phyloP scores from a whole-genome alignment of 2,113 vertebrate species.

The Solea senegalensis region DNA sequence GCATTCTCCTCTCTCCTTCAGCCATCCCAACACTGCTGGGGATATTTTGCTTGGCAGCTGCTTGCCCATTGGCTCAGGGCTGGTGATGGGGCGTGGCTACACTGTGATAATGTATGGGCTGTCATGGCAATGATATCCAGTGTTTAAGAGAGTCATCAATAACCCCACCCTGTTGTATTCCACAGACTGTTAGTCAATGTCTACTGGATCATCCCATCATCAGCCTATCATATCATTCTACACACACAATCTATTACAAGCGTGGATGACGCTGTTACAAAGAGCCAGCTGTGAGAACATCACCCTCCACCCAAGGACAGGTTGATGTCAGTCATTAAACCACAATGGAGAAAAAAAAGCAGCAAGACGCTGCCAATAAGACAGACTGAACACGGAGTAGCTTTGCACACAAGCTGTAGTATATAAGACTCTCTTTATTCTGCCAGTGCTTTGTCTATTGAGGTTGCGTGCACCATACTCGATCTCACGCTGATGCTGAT shows the following conservation, averaged over 20 bases:
- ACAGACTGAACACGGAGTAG: not conserved
- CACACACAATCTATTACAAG: slow-evolving; percentile 53
- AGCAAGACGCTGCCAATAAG: slow-evolving; percentile 4
- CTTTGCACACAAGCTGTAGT: not conserved
- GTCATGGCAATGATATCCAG: slow-evolving; percentile 73
- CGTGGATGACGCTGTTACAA: slow-evolving; percentile 40
- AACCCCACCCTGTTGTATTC: slow-evolving; percentile 66
- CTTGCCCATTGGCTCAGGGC: slow-evolving; percentile 57
- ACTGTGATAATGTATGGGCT: slow-evolving; percentile 66
- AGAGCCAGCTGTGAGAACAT: slow-evolving; percentile 52
- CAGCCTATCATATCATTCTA: slow-evolving; percentile 54
- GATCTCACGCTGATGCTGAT: slow-evolving; percentile 51
- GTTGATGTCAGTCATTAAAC: slow-evolving; percentile 49
- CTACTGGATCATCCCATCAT: slow-evolving; percentile 66
- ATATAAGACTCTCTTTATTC: slow-evolving; percentile 4
- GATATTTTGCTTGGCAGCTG: slow-evolving; percentile 64
- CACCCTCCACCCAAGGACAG: slow-evolving; percentile 58
- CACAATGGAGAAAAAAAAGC: slow-evolving; percentile 1
- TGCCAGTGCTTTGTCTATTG: slow-evolving; percentile 27
- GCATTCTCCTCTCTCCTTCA: slow-evolving; percentile 58
- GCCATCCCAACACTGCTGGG: slow-evolving; percentile 42
- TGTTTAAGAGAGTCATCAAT: slow-evolving; percentile 74
- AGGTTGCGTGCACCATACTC: slow-evolving; percentile 33
- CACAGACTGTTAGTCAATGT: slow-evolving; percentile 60
- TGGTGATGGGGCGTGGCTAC: slow-evolving; percentile 32